Percentiles rank a stretch among this genome's conserved stretches.
phyloP scores from a whole-genome alignment of 2,113 vertebrate genomes.

The Rhizomys pruinosus region DNA sequence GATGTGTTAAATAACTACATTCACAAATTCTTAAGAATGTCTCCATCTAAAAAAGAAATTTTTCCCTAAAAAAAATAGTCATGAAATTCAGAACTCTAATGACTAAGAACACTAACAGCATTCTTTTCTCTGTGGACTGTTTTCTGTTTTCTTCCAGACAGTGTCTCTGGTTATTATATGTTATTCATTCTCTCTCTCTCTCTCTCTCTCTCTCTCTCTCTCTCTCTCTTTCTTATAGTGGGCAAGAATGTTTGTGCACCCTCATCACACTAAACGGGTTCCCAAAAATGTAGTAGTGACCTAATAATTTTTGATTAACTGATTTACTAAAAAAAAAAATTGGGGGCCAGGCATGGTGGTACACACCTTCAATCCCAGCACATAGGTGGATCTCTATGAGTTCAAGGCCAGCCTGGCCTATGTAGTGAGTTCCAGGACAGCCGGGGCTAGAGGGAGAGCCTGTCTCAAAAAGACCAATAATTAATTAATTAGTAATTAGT shows the following conservation, averaged over 20 bases:
- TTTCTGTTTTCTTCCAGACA: neutral
- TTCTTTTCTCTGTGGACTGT: neutral
- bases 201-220: neutral
- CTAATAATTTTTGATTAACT: neutral
- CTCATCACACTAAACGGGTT: neutral
- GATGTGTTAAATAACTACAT: conserved; percentile 8
- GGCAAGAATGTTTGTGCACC: neutral
- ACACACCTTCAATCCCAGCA: too few relatives aligned
- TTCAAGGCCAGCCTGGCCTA: too few relatives aligned
- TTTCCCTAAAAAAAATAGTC: conserved; percentile 22
- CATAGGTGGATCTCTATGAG: too few relatives aligned
- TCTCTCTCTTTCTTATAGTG: neutral
- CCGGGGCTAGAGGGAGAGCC: too few relatives aligned
- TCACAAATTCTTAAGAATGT: conserved; percentile 43
- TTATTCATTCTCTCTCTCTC: neutral
- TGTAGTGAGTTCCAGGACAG: too few relatives aligned
- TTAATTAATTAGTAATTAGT: too few relatives aligned
- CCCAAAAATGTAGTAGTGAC: neutral
- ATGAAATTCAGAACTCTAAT: conserved; percentile 44
- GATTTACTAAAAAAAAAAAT: neutral
- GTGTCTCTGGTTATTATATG: neutral
- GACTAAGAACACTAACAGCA: neutral
- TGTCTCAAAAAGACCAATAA: too few relatives aligned
- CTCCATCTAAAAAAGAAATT: conserved; percentile 4
- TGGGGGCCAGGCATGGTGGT: neutral